These are phyloP conservation scores for Hermodice carunculata DNA, from an alignment of 2,888 invertebrate species.

Conservation along the genomic window DNA sequence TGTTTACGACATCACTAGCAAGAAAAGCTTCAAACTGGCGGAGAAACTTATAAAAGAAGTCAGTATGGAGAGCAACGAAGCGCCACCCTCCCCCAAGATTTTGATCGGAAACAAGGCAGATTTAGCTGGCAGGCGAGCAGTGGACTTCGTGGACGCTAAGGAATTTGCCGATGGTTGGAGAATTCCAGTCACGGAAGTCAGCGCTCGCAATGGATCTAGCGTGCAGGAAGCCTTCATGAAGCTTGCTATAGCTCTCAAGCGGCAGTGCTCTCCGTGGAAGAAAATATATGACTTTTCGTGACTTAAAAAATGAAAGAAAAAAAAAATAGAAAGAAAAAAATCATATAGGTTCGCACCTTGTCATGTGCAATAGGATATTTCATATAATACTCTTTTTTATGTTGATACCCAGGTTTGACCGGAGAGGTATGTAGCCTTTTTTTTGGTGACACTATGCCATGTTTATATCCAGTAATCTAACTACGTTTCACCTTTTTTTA, in stretches of 20 bases:
- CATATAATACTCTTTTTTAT: no score
- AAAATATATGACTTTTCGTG: conserved; percentile 29
- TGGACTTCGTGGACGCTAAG: conserved; percentile 9
- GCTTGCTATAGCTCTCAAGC: conserved; percentile 28
- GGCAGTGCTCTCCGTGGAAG: conserved; percentile 38
- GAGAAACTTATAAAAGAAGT: conserved; percentile 31
- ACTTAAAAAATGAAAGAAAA: no score
- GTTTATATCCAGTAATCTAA: no score
- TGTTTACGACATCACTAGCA: conserved; percentile 31
- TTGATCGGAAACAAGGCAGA: conserved; percentile 36
- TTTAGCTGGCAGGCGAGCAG: conserved; percentile 7
- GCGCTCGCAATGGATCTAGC: conserved; percentile 23
- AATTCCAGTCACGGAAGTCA: conserved; percentile 27
- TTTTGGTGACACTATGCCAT: no score
- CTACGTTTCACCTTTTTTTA: no score
- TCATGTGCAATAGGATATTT: no score
- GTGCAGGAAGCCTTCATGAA: conserved; percentile 26
- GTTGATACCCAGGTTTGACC: no score
- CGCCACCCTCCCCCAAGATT: conserved; percentile 32
- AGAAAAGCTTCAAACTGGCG: conserved; percentile 23
- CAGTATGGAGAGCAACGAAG: conserved; percentile 5
- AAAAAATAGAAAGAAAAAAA: no score
- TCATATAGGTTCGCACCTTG: no score
- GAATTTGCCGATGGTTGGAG: conserved; percentile 39
- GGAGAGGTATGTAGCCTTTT: no score